Evolutionary conservation across 2,113 vertebrate species (phyloP), one percentile per base, ranked within the genome.

Genomic region (Alectura lathami): DNA sequence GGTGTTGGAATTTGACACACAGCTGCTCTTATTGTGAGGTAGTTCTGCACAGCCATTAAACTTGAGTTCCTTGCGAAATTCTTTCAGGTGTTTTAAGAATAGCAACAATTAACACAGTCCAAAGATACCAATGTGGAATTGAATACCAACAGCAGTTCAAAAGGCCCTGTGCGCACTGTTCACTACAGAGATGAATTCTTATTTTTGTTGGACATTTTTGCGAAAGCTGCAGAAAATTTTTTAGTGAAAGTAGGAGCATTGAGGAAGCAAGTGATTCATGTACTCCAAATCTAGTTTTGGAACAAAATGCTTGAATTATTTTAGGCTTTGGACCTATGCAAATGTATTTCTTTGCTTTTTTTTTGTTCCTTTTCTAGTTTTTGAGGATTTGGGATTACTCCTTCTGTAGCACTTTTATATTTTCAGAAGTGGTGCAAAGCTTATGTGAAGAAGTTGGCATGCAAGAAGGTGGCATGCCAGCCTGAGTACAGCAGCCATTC

Each of bases 11-110:
- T 90, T 90, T 90, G 79, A 56, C 53, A 42, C 16, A 67, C 17
- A n/a, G 21, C 36, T 68, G 63, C 70, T 86, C 4, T 48, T 86
- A 64, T 3, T 93, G 29, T 88, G 79, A 43, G 27, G 21, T 74
- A 64, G 13, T 59, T 93, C 40, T 94, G 59, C 81, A 92, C 91
- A 78, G 69, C 83, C 66, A 78, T 91, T 92, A 57, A 91, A 77
- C 17, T 86, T 3, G 3, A 67, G 53, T 75, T 88, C 91, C 47
- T 76, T 45, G 17, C 38, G 43, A 53, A 64, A 66, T 53, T 40
- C 64, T 91, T 89, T 80, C 47, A 47, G 72, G 51, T 86, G 26
- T 89, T 84, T 76, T 79, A 79, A 63, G 47, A 88, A 64, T 42
- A 64, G 51, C 40, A 54, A 17, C 59, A 59, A 17, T 72, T 70